phyloP scores from a whole-genome alignment of 1,140 invertebrate species.

The Sweltsa coloradensis region DNA sequence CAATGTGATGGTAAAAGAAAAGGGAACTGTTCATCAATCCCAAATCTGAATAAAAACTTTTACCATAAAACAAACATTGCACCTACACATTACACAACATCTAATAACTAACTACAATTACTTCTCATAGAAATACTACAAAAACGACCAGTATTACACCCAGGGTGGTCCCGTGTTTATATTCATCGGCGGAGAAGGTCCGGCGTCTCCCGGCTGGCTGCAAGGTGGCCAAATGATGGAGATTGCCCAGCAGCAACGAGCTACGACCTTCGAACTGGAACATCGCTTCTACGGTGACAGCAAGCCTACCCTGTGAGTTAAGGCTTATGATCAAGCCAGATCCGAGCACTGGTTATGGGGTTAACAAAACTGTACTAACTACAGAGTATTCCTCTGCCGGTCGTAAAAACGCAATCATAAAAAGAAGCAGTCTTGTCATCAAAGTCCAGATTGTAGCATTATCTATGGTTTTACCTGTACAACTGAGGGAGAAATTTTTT shows the following conservation, averaged over 20 bases:
- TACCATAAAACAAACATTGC: no score
- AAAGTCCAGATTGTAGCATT: no score
- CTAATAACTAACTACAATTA: background rate
- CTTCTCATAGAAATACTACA: conserved; percentile 30
- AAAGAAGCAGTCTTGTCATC: no score
- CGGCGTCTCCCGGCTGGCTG: conserved; percentile 37
- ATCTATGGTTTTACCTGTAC: no score
- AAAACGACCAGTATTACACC: conserved; percentile 33
- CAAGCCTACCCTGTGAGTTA: conserved; percentile 36
- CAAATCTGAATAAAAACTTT: background rate
- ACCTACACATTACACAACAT: background rate
- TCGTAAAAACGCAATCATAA: no score
- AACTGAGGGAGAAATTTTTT: no score
- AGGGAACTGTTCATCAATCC: background rate
- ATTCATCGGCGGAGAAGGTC: conserved; percentile 35
- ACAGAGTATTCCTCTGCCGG: no score
- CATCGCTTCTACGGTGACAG: conserved; percentile 47
- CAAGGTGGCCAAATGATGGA: conserved; percentile 32
- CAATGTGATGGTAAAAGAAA: background rate
- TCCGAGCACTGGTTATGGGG: no score
- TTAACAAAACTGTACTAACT: no score
- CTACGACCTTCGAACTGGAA: conserved; percentile 37
- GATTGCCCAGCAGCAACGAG: conserved; percentile 31
- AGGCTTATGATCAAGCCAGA: no score
- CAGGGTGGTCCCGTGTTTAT: conserved; percentile 36